phyloP scores from a whole-genome alignment of 2,888 invertebrate species.

The Pollenia angustigena region DNA sequence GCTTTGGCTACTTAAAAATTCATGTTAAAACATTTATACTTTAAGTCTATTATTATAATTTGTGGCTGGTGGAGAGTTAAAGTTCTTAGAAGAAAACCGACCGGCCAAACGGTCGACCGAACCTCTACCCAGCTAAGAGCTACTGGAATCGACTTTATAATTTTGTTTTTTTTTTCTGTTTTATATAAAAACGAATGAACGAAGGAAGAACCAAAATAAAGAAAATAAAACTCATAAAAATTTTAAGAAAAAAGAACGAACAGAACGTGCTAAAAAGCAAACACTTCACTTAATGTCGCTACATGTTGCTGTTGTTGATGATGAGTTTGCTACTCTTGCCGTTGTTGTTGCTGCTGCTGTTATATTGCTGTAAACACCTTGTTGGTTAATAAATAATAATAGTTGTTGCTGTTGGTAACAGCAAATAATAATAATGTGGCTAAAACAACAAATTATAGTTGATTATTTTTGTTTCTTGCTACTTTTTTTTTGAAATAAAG shows the following conservation, averaged over 20 bases:
- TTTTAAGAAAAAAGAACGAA: slow-evolving; percentile 3
- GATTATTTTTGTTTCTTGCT: slow-evolving; percentile 21
- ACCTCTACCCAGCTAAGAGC: slow-evolving; percentile 27
- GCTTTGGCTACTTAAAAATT: slow-evolving; percentile 48
- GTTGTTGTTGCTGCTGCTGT: slow-evolving; percentile 15
- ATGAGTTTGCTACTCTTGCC: not conserved
- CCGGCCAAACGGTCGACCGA: not conserved
- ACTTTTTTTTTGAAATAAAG: not conserved
- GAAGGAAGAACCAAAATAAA: slow-evolving; percentile 26
- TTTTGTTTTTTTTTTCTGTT: not conserved
- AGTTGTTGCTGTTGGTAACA: slow-evolving; percentile 41
- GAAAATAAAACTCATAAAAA: slow-evolving; percentile 37
- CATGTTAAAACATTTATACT: slow-evolving; percentile 52
- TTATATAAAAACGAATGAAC: not conserved
- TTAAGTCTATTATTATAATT: slow-evolving; percentile 46
- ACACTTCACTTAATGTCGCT: slow-evolving; percentile 62
- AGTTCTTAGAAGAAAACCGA: slow-evolving; percentile 39
- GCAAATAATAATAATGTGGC: slow-evolving; percentile 37
- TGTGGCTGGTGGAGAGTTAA: slow-evolving; percentile 9
- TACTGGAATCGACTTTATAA: slow-evolving; percentile 25
- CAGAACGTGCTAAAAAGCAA: slow-evolving; percentile 66
- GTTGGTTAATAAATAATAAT: slow-evolving; percentile 62
- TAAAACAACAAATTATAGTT: slow-evolving; percentile 31
- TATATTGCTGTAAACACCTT: slow-evolving; percentile 68
- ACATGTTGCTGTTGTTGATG: slow-evolving; percentile 4